Base-by-base conservation (phyloP, 2,113 vertebrate genomes). In the Hystrix cristata region DNA sequence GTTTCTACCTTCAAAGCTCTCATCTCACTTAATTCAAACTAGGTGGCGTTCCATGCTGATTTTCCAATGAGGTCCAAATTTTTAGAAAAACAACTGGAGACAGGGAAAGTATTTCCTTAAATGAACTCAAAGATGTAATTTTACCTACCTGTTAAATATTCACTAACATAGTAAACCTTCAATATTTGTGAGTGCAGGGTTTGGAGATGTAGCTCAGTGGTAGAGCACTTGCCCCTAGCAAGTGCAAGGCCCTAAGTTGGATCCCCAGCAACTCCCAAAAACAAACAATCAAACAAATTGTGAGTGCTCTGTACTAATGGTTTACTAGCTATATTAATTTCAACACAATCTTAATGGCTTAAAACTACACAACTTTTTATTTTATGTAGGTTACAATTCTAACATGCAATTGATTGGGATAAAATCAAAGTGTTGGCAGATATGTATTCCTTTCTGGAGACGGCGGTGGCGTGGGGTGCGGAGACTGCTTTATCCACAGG, bases 321-420 rank as follows among this genome's bases (percentile, higher is more conserved):
- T 38, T 86, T 92, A 90, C 2, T 87, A 76, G 82, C 11, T 72
- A 27, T 15, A 88, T 53, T 88, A 46, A 89, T 90, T 89, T 85
- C 51, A 88, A 25, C 69, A 89, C n/a, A 64, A 94, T 72, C 3
- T 65, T 91, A 78, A 51, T n/a, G 53, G 46, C 71, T 87, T 94
- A 83, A 93, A 76, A 90, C 38, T 25, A 84, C 15, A 71, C 16
- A 91, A 62, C 38, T 82, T 62, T 60, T 83, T 62, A 62, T 34
- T 25, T 87, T 81, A 34, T 60, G 7, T 43, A 71, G 60, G 23
- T 83, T 80, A 81, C 11, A 86, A 76, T 48, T 86, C 21, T 31
- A 67, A 15, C 16, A 15, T 34, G 51, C 53, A 38, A 81, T 27
- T 95, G 64, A 65, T 0, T 82, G 14, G n/a, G 13, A 12, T 65